Percentiles rank a stretch among this genome's conserved stretches.
Evolutionary conservation across 2,888 invertebrate genomes (phyloP).

Genomic region (Pseudoips prasinana): DNA sequence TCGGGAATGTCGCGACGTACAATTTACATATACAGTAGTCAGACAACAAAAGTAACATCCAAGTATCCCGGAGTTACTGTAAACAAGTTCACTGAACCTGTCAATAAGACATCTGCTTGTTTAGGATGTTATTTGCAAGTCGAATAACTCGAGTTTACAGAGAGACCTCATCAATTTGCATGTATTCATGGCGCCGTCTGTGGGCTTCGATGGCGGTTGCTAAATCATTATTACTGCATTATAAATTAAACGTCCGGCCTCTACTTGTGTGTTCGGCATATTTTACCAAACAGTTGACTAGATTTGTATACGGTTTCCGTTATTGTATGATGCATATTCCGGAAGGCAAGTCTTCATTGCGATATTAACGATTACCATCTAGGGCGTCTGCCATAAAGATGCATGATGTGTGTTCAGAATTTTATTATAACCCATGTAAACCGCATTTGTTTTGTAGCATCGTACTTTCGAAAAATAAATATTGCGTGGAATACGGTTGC

Average conservation of each 20-base stretch:
- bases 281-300: no score
- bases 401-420: no score
- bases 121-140: constrained; percentile 66
- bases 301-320: no score
- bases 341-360: no score
- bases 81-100: constrained; percentile 58
- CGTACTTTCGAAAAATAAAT: constrained; percentile 44
- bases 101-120: constrained; percentile 65
- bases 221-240: constrained; percentile 3
- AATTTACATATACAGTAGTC: constrained; percentile 54
- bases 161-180: constrained; percentile 35
- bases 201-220: constrained; percentile 13
- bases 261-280: not conserved
- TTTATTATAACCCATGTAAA: not conserved
- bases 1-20: constrained; percentile 38
- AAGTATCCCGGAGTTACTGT: constrained; percentile 20
- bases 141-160: constrained; percentile 41
- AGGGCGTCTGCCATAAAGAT: no score
- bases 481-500: constrained; percentile 48
- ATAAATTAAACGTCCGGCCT: not conserved
- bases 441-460: constrained; percentile 24
- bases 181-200: constrained; percentile 34
- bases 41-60: constrained; percentile 42
- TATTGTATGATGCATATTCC: no score
- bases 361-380: no score